Conservation (phyloP, 2,888 invertebrate species). For the Archaeoteleia sp. region DNA sequence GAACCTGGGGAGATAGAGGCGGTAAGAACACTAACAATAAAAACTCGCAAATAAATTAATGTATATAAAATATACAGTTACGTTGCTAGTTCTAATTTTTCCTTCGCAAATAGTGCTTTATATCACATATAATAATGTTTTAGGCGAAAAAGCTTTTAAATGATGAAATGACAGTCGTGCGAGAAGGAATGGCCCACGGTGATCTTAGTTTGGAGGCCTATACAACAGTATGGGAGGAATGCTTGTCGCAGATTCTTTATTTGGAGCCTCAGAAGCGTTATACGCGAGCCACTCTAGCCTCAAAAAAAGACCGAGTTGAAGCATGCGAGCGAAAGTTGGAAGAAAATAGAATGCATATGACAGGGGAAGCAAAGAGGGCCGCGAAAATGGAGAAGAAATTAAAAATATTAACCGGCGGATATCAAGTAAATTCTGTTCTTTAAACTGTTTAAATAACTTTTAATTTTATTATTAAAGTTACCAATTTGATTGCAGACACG, state of each 20-base stretch:
- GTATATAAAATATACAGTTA: constrained; percentile 1
- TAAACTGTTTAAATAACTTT: constrained; percentile 1
- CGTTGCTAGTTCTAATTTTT: constrained; percentile 6
- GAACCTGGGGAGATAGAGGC: no score
- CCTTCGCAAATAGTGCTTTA: neutral
- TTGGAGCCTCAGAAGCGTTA: constrained; percentile 94
- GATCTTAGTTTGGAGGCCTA: constrained; percentile 94
- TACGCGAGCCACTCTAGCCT: constrained; percentile 94
- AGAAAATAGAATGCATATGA: constrained; percentile 96
- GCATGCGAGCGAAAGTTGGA: constrained; percentile 94
- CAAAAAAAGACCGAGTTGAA: constrained; percentile 96
- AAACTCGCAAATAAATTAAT: no score
- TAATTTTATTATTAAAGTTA: constrained; percentile 69
- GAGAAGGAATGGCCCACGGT: constrained; percentile 96
- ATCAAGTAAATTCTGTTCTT: constrained; percentile 79
- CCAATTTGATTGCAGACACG: constrained; percentile 76
- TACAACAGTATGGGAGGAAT: constrained; percentile 98
- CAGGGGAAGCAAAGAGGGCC: constrained; percentile 95
- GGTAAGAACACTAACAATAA: no score
- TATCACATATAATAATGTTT: constrained; percentile 1
- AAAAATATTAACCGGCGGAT: constrained; percentile 95
- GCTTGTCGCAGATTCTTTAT: constrained; percentile 92
- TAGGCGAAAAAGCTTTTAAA: constrained; percentile 81
- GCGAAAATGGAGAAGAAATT: constrained; percentile 98
- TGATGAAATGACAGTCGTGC: constrained; percentile 92